phyloP scores from a whole-genome alignment of 2,888 invertebrate species.

The Scaptomyza parva region DNA sequence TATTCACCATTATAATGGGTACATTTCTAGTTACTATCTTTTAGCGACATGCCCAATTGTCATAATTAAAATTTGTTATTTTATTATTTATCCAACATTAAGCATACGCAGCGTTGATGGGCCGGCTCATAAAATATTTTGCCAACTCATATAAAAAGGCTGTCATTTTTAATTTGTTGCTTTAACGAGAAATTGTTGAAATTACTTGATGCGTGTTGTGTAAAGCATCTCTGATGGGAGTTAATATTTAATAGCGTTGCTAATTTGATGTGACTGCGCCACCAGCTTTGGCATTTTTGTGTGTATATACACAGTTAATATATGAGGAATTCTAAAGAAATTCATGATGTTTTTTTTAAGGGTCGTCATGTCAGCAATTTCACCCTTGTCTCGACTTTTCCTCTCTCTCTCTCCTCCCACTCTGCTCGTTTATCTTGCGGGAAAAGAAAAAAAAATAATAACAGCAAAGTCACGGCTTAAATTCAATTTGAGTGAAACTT shows the following conservation, averaged over 20 bases:
- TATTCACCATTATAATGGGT: background rate
- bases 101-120: conserved; percentile 48
- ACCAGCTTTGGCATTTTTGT: conserved; percentile 7
- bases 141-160: conserved; percentile 42
- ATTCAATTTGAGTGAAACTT: conserved; percentile 60
- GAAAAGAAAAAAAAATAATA: conserved; percentile 11
- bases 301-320: conserved; percentile 14
- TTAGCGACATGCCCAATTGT: conserved; percentile 9
- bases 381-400: background rate
- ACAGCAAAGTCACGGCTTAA: conserved; percentile 34
- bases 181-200: conserved; percentile 50
- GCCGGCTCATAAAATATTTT: conserved; percentile 39
- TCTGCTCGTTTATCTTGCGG: conserved; percentile 13
- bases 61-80: conserved; percentile 22
- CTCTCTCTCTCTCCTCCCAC: background rate
- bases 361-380: background rate
- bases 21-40: conserved; percentile 1
- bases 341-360: background rate
- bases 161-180: conserved; percentile 62
- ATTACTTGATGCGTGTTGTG: conserved; percentile 36
- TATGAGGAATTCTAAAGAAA: conserved; percentile 10
- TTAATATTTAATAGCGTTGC: conserved; percentile 50
- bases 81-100: conserved; percentile 29
- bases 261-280: conserved; percentile 40
- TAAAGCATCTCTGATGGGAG: conserved; percentile 42